These are phyloP conservation scores for Taenaris catops DNA, from an alignment of 2,888 invertebrate genomes.

Conservation along the genomic window DNA sequence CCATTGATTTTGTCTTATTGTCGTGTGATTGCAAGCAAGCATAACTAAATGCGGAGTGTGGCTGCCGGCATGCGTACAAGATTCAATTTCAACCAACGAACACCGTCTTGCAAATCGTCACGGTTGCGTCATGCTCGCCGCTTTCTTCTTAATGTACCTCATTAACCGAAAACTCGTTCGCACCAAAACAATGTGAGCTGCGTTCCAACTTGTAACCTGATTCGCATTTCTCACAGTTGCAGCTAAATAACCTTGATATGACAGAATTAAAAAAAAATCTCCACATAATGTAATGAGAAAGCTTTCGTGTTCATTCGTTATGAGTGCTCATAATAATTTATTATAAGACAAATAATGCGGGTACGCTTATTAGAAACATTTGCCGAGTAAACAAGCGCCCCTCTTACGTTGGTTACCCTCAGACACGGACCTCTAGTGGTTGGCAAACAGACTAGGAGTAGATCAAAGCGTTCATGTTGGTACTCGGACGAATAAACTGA, in stretches of 20 bases:
- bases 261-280: conserved; percentile 15
- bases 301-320: conserved; percentile 18
- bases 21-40: conserved; percentile 21
- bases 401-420: conserved; percentile 36
- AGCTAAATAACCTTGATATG: conserved; percentile 15
- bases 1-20: no score
- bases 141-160: conserved; percentile 56
- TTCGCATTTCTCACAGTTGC: conserved; percentile 30
- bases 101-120: conserved; percentile 28
- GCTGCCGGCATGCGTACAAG: conserved; percentile 53
- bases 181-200: conserved; percentile 42
- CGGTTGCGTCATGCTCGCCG: conserved; percentile 39
- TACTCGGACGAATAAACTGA: background rate
- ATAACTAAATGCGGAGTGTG: conserved; percentile 54
- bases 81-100: conserved; percentile 67
- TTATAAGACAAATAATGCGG: conserved; percentile 45
- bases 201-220: conserved; percentile 43
- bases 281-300: conserved; percentile 19
- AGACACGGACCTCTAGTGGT: conserved; percentile 44
- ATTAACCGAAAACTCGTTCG: conserved; percentile 56
- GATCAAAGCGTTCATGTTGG: conserved; percentile 49
- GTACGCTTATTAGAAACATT: conserved; percentile 64
- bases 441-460: conserved; percentile 43
- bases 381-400: conserved; percentile 50
- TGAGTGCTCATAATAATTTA: conserved; percentile 49